These are phyloP conservation scores for Chauna torquata DNA, from an alignment of 2,113 vertebrate species.

Conservation along the genomic window DNA sequence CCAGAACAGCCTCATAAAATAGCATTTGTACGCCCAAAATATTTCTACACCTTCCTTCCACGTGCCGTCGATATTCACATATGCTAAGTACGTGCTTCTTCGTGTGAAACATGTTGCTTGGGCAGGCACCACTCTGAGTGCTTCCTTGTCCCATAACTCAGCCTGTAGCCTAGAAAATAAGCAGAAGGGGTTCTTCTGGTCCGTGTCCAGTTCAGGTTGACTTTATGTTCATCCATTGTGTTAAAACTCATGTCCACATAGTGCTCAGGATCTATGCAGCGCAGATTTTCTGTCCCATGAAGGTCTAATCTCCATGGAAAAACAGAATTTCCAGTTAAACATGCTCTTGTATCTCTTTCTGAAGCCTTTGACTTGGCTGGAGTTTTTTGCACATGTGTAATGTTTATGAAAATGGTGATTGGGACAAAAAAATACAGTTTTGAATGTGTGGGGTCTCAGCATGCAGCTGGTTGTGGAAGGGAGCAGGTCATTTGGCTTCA, in stretches of 20 bases:
- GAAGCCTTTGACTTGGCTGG: background rate
- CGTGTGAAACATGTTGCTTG: background rate
- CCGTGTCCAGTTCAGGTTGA: background rate
- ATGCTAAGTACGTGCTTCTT: background rate
- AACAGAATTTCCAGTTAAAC: background rate
- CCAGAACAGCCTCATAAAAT: background rate
- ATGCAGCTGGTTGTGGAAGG: background rate
- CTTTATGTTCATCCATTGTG: background rate
- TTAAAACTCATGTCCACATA: background rate
- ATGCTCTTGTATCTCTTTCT: background rate
- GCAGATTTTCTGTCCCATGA: background rate
- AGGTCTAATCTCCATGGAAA: background rate
- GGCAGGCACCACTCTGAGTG: background rate
- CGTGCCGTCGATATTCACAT: background rate
- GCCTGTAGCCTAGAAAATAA: background rate
- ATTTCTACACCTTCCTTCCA: background rate
- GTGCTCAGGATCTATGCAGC: background rate
- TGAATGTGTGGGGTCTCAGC: background rate
- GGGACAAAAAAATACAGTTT: background rate
- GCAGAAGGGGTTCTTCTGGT: background rate
- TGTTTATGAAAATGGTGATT: background rate
- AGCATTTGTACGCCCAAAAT: background rate
- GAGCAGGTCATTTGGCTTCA: background rate
- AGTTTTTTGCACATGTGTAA: background rate
- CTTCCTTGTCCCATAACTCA: background rate